Percentiles rank a stretch among this genome's conserved stretches.
These are phyloP conservation scores for Cherax destructor DNA, from an alignment of 1,140 invertebrate genomes.

Conservation along the genomic window DNA sequence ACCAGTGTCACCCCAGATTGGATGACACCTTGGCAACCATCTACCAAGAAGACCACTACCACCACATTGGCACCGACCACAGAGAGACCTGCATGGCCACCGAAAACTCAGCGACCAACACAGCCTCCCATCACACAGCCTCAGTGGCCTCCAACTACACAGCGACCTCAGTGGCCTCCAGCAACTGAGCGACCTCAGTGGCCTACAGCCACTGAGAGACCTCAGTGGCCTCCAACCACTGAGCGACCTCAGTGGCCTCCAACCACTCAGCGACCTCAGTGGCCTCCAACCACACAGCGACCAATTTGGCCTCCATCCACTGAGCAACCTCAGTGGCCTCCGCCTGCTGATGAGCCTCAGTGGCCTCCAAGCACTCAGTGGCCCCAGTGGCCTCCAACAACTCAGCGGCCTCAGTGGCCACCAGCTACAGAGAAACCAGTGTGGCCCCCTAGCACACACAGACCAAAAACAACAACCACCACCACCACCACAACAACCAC, in stretches of 20 bases:
- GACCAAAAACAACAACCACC: background rate
- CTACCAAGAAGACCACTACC: slow-evolving; percentile 15
- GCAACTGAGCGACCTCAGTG: slow-evolving; percentile 3
- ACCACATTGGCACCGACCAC: background rate
- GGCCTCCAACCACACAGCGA: background rate
- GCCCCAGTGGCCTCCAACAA: background rate
- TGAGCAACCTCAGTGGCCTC: background rate
- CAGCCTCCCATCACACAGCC: background rate
- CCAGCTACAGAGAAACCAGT: background rate
- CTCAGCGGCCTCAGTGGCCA: background rate
- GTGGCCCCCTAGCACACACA: background rate
- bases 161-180: slow-evolving; percentile 9
- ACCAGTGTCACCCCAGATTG: slow-evolving; percentile 28
- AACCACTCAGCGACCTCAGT: background rate
- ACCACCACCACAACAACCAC: background rate
- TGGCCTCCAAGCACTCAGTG: background rate
- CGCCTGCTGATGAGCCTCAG: background rate
- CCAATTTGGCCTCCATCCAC: background rate
- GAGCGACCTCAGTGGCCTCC: background rate
- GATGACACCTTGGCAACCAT: slow-evolving; percentile 27
- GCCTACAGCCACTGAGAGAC: background rate
- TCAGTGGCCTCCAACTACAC: background rate
- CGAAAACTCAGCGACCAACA: background rate
- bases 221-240: background rate
- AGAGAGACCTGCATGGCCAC: background rate